Conservation (phyloP, 2,888 invertebrate species). For the Timandra comae region DNA sequence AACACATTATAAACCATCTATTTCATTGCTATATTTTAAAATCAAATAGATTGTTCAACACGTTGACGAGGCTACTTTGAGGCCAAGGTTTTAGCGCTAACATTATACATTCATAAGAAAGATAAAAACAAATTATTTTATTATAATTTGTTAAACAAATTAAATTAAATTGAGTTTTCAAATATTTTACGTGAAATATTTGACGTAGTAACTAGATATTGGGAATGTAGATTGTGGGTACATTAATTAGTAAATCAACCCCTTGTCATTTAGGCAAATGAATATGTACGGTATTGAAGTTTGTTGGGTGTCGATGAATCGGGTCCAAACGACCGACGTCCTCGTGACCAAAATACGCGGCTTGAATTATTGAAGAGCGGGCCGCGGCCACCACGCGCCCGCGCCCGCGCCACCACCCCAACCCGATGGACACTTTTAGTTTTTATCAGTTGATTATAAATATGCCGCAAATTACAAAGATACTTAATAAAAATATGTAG, state of each 20-base stretch:
- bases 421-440: slow-evolving; percentile 38
- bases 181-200: slow-evolving; percentile 1
- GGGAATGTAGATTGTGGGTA: no score
- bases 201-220: no score
- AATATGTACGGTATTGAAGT: background rate
- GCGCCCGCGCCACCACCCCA: slow-evolving; percentile 15
- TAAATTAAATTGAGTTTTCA: no score
- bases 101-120: slow-evolving; percentile 55
- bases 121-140: no score
- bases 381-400: slow-evolving; percentile 25
- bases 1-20: background rate
- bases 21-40: slow-evolving; percentile 56
- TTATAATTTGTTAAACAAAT: no score
- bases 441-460: slow-evolving; percentile 46
- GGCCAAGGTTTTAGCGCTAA: slow-evolving; percentile 68
- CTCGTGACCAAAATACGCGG: slow-evolving; percentile 71
- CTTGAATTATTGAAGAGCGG: slow-evolving; percentile 62
- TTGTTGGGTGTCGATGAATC: slow-evolving; percentile 31
- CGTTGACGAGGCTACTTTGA: slow-evolving; percentile 61
- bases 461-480: slow-evolving; percentile 24
- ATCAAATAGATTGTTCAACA: slow-evolving; percentile 57
- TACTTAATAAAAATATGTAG: slow-evolving; percentile 16
- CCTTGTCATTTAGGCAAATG: slow-evolving; percentile 26
- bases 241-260: slow-evolving; percentile 51
- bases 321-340: slow-evolving; percentile 34